A percentile compares a stretch with the other conserved stretches of the same genome.
Conservation (phyloP, 2,888 invertebrate species). For the Ophioninae sp. region DNA sequence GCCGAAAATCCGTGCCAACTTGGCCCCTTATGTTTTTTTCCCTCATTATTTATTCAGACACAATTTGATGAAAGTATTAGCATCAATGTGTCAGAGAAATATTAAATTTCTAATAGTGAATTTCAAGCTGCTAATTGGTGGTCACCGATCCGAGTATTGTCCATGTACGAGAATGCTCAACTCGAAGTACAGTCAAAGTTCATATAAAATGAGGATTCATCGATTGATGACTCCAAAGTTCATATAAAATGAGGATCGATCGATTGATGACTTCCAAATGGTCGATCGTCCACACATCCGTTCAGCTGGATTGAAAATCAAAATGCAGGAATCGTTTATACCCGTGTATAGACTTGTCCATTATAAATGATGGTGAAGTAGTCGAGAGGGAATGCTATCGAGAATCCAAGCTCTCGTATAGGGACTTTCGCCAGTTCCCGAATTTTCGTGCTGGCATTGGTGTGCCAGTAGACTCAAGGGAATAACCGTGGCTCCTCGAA, state of each 20-base stretch:
- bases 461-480: conserved; percentile 39
- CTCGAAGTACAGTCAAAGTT: too few species aligned
- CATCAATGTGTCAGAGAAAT: too few species aligned
- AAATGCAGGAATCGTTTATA: background rate
- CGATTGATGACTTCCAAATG: background rate
- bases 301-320: conserved; percentile 29
- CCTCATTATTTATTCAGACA: too few species aligned
- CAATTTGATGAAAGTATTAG: too few species aligned
- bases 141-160: too few species aligned
- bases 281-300: background rate
- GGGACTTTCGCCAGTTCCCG: conserved; percentile 50
- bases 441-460: conserved; percentile 50
- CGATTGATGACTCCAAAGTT: background rate
- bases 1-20: too few species aligned
- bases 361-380: conserved; percentile 12
- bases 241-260: background rate
- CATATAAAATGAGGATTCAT: too few species aligned
- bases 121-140: too few species aligned
- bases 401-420: conserved; percentile 41
- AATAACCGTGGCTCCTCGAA: conserved; percentile 34
- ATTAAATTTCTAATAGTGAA: too few species aligned
- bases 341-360: background rate
- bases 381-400: conserved; percentile 21
- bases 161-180: too few species aligned
- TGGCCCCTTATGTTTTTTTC: too few species aligned